Evolutionary conservation across 1,140 invertebrate species (phyloP).

Genomic region (Nymphalis io): DNA sequence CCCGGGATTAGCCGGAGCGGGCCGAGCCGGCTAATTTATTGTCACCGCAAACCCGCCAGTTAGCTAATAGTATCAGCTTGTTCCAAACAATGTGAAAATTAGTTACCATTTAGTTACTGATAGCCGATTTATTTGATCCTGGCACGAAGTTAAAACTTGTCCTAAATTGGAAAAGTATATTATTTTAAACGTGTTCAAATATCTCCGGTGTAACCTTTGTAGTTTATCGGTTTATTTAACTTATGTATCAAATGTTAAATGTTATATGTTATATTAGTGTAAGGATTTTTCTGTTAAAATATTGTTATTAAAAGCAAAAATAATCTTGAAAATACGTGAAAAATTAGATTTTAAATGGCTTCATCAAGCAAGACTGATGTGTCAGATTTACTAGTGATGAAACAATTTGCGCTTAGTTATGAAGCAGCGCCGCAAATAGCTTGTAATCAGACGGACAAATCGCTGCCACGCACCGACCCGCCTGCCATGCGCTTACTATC

Average conservation of each 20-base stretch:
- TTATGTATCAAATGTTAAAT: no score
- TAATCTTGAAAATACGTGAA: neutral
- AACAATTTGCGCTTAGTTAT: constrained; percentile 38
- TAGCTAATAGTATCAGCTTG: constrained; percentile 36
- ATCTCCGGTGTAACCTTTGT: no score
- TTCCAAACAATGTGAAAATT: constrained; percentile 37
- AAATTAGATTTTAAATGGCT: constrained; percentile 19
- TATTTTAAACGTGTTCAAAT: neutral
- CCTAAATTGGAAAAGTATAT: neutral
- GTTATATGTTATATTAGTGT: no score
- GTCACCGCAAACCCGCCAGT: constrained; percentile 34
- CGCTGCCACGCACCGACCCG: constrained; percentile 33
- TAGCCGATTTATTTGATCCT: constrained; percentile 32
- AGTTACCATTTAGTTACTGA: constrained; percentile 36
- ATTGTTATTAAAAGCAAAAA: neutral
- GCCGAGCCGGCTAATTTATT: constrained; percentile 30
- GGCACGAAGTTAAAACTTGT: neutral
- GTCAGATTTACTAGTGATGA: constrained; percentile 40
- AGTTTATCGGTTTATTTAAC: no score
- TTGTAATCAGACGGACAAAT: constrained; percentile 43
- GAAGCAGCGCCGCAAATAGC: constrained; percentile 33
- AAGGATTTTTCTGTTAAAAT: neutral
- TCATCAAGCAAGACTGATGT: constrained; percentile 29
- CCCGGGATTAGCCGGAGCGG: constrained; percentile 28
- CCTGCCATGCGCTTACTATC: constrained; percentile 12